Conservation (phyloP, 2,797 vertebrate genomes). For the Distichodus sexfasciatus region DNA sequence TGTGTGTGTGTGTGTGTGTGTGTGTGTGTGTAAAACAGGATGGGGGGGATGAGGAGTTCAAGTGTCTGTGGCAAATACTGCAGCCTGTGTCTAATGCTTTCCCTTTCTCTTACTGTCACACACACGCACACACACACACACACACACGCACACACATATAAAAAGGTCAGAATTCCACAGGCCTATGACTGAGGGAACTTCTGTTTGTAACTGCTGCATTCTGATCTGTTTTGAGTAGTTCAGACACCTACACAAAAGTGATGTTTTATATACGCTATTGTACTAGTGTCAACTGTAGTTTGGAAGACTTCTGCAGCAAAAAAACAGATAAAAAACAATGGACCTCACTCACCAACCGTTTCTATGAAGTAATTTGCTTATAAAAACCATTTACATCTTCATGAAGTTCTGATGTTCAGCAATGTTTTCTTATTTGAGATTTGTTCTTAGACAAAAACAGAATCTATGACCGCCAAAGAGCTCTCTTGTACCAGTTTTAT, state of each 20-base stretch:
- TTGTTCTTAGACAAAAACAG: no score
- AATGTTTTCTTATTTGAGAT: neutral
- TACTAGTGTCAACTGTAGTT: no score
- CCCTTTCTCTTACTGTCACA: neutral
- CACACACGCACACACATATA: neutral
- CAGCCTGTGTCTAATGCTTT: neutral
- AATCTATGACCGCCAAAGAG: no score
- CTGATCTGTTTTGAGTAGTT: neutral
- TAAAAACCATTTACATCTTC: neutral
- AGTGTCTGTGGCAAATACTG: neutral
- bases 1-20: no score
- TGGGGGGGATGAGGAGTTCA: neutral
- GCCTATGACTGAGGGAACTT: neutral
- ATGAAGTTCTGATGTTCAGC: neutral
- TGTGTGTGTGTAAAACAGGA: neutral
- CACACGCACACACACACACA: neutral
- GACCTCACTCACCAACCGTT: neutral
- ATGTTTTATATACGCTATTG: no score
- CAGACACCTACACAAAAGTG: no score
- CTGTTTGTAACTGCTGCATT: neutral
- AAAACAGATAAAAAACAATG: neutral
- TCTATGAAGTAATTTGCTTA: no score
- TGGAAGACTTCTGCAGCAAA: no score
- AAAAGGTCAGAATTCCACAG: neutral
- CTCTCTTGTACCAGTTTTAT: no score